These are phyloP conservation scores for Dermochelys coriacea DNA, from an alignment of 2,797 vertebrate genomes.

Conservation along the genomic window DNA sequence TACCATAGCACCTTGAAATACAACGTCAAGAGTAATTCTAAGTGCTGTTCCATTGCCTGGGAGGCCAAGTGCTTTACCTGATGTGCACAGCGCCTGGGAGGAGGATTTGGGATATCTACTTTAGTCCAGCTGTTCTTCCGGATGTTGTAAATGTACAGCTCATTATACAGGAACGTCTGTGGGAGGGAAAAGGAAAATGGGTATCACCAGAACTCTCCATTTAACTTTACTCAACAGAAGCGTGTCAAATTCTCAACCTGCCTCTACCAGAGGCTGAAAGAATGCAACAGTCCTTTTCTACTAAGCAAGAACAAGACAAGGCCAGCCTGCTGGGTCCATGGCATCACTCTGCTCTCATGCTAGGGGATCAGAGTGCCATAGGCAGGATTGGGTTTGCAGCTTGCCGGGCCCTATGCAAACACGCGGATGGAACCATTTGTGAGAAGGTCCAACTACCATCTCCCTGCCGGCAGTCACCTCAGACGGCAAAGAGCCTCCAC, in stretches of 20 bases:
- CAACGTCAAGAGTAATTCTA: fast-evolving
- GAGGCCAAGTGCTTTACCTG: constrained; percentile 83
- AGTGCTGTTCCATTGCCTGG: neutral
- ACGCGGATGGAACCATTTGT: neutral
- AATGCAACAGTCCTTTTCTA: neutral
- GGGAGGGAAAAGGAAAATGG: neutral
- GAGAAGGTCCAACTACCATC: neutral
- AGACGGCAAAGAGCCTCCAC: neutral
- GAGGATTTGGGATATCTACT: constrained; percentile 90
- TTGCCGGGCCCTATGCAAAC: neutral
- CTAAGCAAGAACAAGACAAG: neutral
- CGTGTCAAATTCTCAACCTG: neutral
- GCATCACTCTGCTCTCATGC: neutral
- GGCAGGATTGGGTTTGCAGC: neutral
- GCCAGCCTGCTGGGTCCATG: neutral
- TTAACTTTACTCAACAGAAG: too few relatives aligned
- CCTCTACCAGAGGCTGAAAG: neutral
- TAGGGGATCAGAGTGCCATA: neutral
- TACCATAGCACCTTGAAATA: fast-evolving
- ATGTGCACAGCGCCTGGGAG: constrained; percentile 92
- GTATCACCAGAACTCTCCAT: neutral
- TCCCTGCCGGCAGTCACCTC: neutral
- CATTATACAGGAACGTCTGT: constrained; percentile 93
- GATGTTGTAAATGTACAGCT: constrained; percentile 93
- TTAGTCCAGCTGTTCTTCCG: constrained; percentile 93